Evolutionary conservation across 2,797 vertebrate genomes (phyloP), one percentile per base, ranked within the genome.

Genomic region (Peromyscus melanophrys): DNA sequence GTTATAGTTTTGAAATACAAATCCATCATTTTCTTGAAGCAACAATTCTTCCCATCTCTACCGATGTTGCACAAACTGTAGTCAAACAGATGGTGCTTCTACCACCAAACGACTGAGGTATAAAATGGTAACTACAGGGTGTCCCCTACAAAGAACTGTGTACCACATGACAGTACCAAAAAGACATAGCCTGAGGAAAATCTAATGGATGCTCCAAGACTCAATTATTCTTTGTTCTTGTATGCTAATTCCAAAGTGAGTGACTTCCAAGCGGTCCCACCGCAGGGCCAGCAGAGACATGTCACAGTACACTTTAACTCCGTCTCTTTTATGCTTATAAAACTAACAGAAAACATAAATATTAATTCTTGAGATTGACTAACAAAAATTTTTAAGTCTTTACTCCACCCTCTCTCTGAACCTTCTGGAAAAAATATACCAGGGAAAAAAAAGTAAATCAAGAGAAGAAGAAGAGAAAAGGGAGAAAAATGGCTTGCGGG

Each of bases 291-390:
- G 23, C 14, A 67, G 76, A 84, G 83, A 82, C 12, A 87, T 5
- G 14, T 82, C 16, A 89, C 13, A 25, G 57, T 31, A 14, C 14
- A 14, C 52, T 59, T 85, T 59, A 81, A 85, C 40, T 77, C 55
- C 80, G 67, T 19, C 46, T 86, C 29, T 78, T 87, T 34, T 49
- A 17, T 17, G 1, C 7, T 96, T 92, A 91, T 73, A 88, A 91
- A 94, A 94, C 71, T 49, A 92, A 46, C 25, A 84, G 75, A 96
- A 95, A 61, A 81, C 49, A 95, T 81, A 93, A 94, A 92, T 73
- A 94, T n/a, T 87, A 76, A 82, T 84, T 96, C 59, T 80, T 77
- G 23, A 92, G 75, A 49, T 13, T 89, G 69, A 89, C 27, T 84
- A 76, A 76, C 31, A 89, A 78, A 94, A 86, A 57, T 85, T 89